A percentile compares a stretch with the other conserved stretches of the same genome.
Evolutionary conservation across 2,797 vertebrate genomes (phyloP).

Genomic region (Karalla daura): DNA sequence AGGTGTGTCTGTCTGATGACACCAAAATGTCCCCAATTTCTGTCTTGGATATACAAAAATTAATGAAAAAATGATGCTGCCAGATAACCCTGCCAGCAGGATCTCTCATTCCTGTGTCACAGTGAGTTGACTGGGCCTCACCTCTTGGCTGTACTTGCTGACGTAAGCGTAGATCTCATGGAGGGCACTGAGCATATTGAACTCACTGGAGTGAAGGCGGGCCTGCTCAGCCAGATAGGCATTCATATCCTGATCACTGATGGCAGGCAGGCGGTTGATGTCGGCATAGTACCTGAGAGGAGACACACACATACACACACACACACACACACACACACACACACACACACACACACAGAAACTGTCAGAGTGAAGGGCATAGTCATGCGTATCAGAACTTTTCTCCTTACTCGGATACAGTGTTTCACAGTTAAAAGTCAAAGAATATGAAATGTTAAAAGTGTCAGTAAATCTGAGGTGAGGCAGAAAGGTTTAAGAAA

Average conservation of each 20-base stretch:
- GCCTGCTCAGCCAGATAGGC: constrained; percentile 97
- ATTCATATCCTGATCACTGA: constrained; percentile 98
- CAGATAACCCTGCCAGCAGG: background rate
- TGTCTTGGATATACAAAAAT: too few relatives aligned
- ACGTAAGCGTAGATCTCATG: constrained; percentile 95
- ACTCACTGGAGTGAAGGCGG: constrained; percentile 91
- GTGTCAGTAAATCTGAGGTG: constrained; percentile 18
- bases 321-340: background rate
- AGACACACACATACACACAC: constrained; percentile 22
- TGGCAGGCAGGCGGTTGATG: constrained; percentile 94
- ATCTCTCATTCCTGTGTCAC: background rate
- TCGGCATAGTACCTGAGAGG: constrained; percentile 93
- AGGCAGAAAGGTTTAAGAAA: constrained; percentile 31
- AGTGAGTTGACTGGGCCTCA: constrained; percentile 64
- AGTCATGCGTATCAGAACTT: constrained; percentile 39
- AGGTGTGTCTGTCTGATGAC: too few relatives aligned
- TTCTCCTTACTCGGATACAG: constrained; percentile 25
- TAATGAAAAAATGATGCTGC: too few relatives aligned
- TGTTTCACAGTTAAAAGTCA: constrained; percentile 22
- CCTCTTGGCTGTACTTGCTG: constrained; percentile 96
- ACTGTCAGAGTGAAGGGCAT: constrained; percentile 38
- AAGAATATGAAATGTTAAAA: constrained; percentile 8
- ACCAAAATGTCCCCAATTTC: too few relatives aligned
- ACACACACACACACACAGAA: too few relatives aligned
- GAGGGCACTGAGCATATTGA: constrained; percentile 94